Evolutionary conservation across 2,113 vertebrate genomes (phyloP), one percentile per base, ranked within the genome.

Genomic region (Hippocampus barbouri): DNA sequence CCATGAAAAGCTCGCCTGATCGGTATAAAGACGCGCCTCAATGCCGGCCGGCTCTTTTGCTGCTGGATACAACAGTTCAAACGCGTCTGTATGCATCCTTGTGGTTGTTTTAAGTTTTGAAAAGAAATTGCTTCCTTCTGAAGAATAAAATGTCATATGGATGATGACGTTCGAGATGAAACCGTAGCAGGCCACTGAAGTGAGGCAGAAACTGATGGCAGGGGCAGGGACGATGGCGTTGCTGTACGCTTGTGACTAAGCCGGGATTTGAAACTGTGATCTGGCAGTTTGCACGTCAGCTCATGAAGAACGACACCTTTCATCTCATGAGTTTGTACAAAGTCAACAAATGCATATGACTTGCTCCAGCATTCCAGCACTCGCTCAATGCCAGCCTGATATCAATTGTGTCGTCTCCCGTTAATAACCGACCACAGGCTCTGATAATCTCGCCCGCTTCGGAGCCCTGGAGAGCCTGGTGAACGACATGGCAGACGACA

Each of bases 381-480:
- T 12, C 40, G 23, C 7, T 21, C 40, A 60, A 1, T 73, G 30
- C 27, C 41, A 16, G n/a, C 21, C 11, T 45, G 4, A 61, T 25
- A 43, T 14, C 27, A 59, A 61, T 62, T 38, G 16, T 69, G 49
- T 67, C 61, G 30, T 69, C 2, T 73, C 8, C 71, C 66, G 38
- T 65, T 1, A 66, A 71, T 65, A 45, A 68, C 71, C 20, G 11
- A 21, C 73, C 27, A 1, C 79, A 92, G 90, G 83, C 7, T 88
- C 91, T 86, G 97, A 98, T 88, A 96, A 94, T 78, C 91, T 99
- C 15, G 92, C 96, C 15, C 95, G 97, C 76, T 98, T 94, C 14
- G 95, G 95, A 14, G 97, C 92, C 0, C 78, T 99, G 84, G 95
- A 98, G 87, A 98, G 91, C 81, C 81, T 99, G 78, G 95, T 98